phyloP scores from a whole-genome alignment of 2,113 vertebrate genomes.

The Vidua macroura region DNA sequence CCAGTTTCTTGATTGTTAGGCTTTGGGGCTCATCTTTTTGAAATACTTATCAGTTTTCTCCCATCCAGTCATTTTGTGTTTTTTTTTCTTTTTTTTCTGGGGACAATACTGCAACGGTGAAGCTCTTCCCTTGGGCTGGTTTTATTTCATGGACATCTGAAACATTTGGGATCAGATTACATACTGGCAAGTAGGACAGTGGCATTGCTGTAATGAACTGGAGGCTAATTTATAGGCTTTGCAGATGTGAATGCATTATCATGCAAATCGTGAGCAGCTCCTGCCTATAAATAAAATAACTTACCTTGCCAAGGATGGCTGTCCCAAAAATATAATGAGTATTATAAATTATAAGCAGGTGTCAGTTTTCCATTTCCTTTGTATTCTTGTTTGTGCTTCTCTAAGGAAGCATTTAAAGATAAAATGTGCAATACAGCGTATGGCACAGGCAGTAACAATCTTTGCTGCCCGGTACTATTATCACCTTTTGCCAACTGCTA shows the following conservation, averaged over 20 bases:
- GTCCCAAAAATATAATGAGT: slow-evolving; percentile 22
- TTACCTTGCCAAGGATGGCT: slow-evolving; percentile 25
- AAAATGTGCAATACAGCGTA: neutral
- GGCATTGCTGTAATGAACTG: slow-evolving; percentile 10
- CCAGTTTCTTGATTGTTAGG: neutral
- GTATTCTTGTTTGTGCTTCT: slow-evolving; percentile 5
- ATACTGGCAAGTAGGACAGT: slow-evolving; percentile 27
- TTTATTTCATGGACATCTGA: slow-evolving; percentile 20
- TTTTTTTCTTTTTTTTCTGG: rapidly evolving
- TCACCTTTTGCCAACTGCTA: neutral
- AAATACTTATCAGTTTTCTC: neutral
- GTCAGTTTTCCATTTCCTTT: slow-evolving; percentile 15
- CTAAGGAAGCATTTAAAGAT: neutral
- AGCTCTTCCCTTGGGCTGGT: neutral
- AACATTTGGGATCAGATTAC: slow-evolving; percentile 32
- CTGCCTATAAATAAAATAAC: slow-evolving; percentile 56
- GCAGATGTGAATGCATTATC: slow-evolving; percentile 42
- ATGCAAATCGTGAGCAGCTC: slow-evolving; percentile 25
- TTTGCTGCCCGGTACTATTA: neutral
- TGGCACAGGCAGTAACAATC: neutral
- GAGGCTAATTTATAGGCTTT: slow-evolving; percentile 55
- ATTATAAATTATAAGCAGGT: slow-evolving; percentile 37
- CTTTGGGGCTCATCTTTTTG: neutral
- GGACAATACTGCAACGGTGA: neutral
- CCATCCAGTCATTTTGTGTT: neutral